Evolutionary conservation across 2,797 vertebrate species (phyloP), one percentile per base, ranked within the genome.

Genomic region (Cercopithecus diana): DNA sequence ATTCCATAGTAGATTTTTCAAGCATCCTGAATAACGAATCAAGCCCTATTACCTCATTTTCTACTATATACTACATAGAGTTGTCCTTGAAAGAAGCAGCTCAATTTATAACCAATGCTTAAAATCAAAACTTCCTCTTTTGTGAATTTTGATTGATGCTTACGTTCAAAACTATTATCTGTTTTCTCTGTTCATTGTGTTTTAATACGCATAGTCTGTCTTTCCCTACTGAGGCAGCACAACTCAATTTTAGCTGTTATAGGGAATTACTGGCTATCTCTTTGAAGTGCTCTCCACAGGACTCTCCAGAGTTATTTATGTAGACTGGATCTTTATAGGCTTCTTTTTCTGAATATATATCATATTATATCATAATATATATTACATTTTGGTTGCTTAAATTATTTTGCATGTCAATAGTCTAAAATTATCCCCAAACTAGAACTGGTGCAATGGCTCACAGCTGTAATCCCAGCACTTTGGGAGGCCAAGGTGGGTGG

Each of bases 321-420:
- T 82, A 39, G 41, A 80, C 4, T 72, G 6, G 15, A 43, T 77
- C 15, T 73, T 67, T 19, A 30, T 57, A 41, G 14, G 30, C 22
- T 94, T 94, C n/a, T 67, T 93, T 93, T 88, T 72, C 28, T 57
- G 39, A 93, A 83, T 88, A 70, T n/a, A 85, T 64, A 70, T 88
- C 30, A 43, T 88, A n/a, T 86, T 14, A 33, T 64, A 33, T 39
- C 24, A 77, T 67, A 88, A 52, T 52, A 41, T 72, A 77, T 80
- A 72, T 81, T 95, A 80, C 20, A 67, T 93, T 83, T 82, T 48
- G 30, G 20, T 83, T 84, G 73, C 30, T 93, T 82, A 55, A n/a
- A 52, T 96, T 96, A 7, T 55, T 94, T 94, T 91, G 36, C 26
- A 90, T 95, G 39, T 90, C 45, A 76, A 24, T 43, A 93, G 50